Conservation (phyloP, 2,888 invertebrate species). For the Chymomyza caudatula region DNA sequence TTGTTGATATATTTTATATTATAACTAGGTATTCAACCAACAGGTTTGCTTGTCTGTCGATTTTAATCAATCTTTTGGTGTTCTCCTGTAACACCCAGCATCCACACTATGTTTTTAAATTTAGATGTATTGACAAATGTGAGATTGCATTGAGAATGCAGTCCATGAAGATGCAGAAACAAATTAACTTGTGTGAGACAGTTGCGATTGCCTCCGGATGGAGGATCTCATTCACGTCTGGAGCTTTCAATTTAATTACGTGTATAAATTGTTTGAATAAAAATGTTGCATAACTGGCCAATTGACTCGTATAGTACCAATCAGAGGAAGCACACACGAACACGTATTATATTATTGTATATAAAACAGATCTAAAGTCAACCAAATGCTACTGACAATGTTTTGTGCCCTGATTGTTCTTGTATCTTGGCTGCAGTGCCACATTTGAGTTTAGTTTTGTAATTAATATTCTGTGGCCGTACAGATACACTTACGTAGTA, state of each 20-base stretch:
- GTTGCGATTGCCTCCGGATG: constrained; percentile 19
- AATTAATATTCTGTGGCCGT: constrained; percentile 65
- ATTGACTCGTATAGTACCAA: background rate
- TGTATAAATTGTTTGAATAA: constrained; percentile 70
- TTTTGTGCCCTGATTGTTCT: constrained; percentile 1
- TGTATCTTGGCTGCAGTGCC: background rate
- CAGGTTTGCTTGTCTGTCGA: too few species aligned
- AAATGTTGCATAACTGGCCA: constrained; percentile 59
- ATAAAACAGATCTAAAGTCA: background rate
- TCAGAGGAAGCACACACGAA: background rate
- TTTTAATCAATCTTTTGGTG: too few species aligned
- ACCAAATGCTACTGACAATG: background rate
- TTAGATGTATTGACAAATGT: background rate
- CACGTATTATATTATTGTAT: too few species aligned
- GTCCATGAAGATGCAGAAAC: constrained; percentile 57
- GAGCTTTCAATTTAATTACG: constrained; percentile 60
- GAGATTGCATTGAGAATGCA: constrained; percentile 56
- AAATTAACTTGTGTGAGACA: constrained; percentile 70
- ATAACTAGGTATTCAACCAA: too few species aligned
- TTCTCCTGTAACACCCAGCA: background rate
- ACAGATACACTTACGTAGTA: constrained; percentile 24
- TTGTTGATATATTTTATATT: too few species aligned
- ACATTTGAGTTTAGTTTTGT: constrained; percentile 34
- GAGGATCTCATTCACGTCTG: background rate
- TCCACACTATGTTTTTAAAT: background rate